Evolutionary conservation across 1,140 invertebrate genomes (phyloP).

Genomic region (Bemisia tabaci): DNA sequence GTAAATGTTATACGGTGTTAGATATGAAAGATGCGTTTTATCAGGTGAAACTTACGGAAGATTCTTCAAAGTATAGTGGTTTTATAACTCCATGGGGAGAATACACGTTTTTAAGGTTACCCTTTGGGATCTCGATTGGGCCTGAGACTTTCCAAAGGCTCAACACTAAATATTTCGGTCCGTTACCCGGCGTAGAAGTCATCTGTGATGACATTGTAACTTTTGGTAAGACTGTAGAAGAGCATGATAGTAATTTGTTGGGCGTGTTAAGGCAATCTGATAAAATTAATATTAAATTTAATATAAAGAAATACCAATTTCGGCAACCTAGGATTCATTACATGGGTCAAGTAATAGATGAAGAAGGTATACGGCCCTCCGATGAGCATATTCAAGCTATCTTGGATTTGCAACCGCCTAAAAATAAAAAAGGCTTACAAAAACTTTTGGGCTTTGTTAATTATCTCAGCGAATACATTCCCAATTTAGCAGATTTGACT

Average conservation of each 20-base stretch:
- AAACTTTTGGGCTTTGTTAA: constrained; percentile 27
- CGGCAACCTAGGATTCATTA: constrained; percentile 20
- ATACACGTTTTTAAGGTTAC: too few species aligned
- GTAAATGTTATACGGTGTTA: too few species aligned
- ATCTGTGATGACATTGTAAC: not conserved
- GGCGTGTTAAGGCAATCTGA: not conserved
- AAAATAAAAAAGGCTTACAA: constrained; percentile 24
- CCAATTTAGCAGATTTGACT: constrained; percentile 15
- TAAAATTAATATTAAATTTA: constrained; percentile 24
- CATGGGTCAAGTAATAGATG: constrained; percentile 27
- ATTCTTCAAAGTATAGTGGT: too few species aligned
- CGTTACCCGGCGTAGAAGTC: too few species aligned
- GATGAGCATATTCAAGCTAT: constrained; percentile 10
- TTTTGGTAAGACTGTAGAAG: not conserved
- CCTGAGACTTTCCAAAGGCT: too few species aligned
- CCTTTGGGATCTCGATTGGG: too few species aligned
- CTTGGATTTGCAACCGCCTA: constrained; percentile 24
- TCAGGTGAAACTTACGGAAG: too few species aligned
- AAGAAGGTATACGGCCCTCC: constrained; percentile 25
- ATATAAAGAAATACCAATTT: constrained; percentile 27
- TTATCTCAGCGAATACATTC: constrained; percentile 24
- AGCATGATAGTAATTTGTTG: not conserved
- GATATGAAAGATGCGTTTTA: too few species aligned
- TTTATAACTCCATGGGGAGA: too few species aligned
- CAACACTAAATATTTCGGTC: too few species aligned